Evolutionary conservation across 1,140 invertebrate genomes (phyloP), one percentile per base, ranked within the genome.

Genomic region (Sinonovacula constricta): DNA sequence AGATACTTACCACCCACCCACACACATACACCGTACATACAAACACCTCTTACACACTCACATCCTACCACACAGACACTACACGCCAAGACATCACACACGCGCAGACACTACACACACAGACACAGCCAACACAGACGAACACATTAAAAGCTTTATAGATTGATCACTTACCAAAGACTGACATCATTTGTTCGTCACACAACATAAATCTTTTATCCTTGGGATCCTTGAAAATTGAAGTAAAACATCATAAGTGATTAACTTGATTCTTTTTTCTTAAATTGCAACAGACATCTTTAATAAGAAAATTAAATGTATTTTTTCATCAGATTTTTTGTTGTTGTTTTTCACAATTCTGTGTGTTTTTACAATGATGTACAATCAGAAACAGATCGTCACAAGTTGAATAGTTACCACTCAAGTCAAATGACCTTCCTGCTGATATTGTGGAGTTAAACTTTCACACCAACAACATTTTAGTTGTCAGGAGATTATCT

Each of bases 121-220:
- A n/a, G n/a, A n/a, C n/a, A n/a, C n/a, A n/a, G n/a, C n/a, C n/a
- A n/a, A n/a, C n/a, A n/a, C n/a, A n/a, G n/a, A n/a, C n/a, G 24
- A 45, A 24, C 15, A 34, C 30, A 36, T 4, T 39, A 56, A 14
- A 4, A 45, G 15, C 30, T 22, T 68, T n/a, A 66, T 24, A 56
- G 31, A 22, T n/a, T 24, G 33, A 39, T 36, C 24, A 88, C 89
- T 91, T 87, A 92, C 92, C 96, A 88, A 98, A 95, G 56, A 98
- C 95, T 91, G 96, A 96, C 89, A 95, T 92, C 18, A 98, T 91
- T 71, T 97, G 95, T 54, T 97, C 96, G 88, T 98, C 96, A 91
- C 97, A 98, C 84, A 98, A 96, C 56, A 96, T 96, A 87, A 94
- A 98, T 89, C 97, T 96, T 90, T 96, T 98, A 90, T 98, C 98